Evolutionary conservation across 2,888 invertebrate genomes (phyloP).

Genomic region (Podabrus alpinus): DNA sequence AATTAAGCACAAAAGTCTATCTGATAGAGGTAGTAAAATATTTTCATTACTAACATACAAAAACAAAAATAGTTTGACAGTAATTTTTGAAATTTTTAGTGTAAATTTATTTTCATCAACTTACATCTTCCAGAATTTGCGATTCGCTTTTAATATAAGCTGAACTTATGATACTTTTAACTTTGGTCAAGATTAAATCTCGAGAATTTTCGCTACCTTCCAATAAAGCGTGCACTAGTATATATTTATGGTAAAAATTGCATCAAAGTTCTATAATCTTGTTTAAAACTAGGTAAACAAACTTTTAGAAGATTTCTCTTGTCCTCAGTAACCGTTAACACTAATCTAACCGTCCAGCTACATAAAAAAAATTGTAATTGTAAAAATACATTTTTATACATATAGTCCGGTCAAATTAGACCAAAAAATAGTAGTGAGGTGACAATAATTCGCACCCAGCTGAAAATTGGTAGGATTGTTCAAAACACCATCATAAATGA

Average conservation of each 20-base stretch:
- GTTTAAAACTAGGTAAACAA: constrained; percentile 75
- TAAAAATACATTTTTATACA: background rate
- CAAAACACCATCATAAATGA: too few species aligned
- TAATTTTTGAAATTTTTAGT: background rate
- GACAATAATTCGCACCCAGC: too few species aligned
- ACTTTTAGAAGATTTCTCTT: constrained; percentile 67
- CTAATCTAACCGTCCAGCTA: constrained; percentile 75
- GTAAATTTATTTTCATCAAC: background rate
- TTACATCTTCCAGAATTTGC: background rate
- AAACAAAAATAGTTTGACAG: background rate
- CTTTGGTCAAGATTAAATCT: constrained; percentile 60
- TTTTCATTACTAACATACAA: too few species aligned
- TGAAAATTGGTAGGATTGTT: too few species aligned
- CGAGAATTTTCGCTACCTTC: constrained; percentile 55
- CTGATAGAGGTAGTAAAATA: too few species aligned
- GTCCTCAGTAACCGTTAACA: constrained; percentile 64
- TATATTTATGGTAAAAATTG: constrained; percentile 78
- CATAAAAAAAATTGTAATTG: constrained; percentile 6
- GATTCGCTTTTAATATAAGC: constrained; percentile 37
- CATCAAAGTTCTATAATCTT: constrained; percentile 72
- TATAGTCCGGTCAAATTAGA: too few species aligned
- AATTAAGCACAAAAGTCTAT: too few species aligned
- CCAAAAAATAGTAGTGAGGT: too few species aligned
- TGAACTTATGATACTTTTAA: constrained; percentile 59
- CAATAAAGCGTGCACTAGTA: constrained; percentile 68